A percentile compares a stretch with the other conserved stretches of the same genome.
Conservation (phyloP, 2,888 invertebrate species). For the Drosophila diplacantha region DNA sequence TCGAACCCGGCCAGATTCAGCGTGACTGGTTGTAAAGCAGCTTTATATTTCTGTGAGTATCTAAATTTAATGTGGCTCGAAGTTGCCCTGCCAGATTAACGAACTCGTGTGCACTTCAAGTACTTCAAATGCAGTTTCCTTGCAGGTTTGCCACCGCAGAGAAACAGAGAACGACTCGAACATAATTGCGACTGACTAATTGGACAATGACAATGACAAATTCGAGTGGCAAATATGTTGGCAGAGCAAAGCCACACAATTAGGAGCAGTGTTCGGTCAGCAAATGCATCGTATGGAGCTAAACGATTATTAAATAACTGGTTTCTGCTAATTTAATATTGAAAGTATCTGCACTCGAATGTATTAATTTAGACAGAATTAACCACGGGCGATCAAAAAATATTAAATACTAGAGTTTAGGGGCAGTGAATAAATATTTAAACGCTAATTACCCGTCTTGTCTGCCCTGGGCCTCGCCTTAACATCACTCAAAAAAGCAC, state of each 20-base stretch:
- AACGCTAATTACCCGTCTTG: neutral
- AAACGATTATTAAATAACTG: neutral
- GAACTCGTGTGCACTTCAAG: neutral
- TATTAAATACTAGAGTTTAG: neutral
- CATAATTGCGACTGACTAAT: neutral
- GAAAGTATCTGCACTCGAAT: neutral
- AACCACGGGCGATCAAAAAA: neutral
- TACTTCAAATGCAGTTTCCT: slow-evolving; percentile 2
- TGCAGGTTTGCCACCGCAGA: slow-evolving; percentile 1
- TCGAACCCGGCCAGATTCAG: neutral
- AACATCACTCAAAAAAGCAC: neutral
- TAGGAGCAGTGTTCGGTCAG: neutral
- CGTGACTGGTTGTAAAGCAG: neutral
- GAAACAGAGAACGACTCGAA: neutral
- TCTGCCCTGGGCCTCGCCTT: neutral
- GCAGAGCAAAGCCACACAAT: neutral
- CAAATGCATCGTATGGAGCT: neutral
- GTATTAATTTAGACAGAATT: neutral
- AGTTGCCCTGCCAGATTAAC: neutral
- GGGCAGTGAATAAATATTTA: neutral
- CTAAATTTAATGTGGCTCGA: neutral
- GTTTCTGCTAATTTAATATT: neutral
- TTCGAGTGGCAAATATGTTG: neutral
- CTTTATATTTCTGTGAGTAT: neutral
- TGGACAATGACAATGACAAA: slow-evolving; percentile 4